Evolutionary conservation across 2,888 invertebrate species (phyloP).

Genomic region (Drosophila rellima): DNA sequence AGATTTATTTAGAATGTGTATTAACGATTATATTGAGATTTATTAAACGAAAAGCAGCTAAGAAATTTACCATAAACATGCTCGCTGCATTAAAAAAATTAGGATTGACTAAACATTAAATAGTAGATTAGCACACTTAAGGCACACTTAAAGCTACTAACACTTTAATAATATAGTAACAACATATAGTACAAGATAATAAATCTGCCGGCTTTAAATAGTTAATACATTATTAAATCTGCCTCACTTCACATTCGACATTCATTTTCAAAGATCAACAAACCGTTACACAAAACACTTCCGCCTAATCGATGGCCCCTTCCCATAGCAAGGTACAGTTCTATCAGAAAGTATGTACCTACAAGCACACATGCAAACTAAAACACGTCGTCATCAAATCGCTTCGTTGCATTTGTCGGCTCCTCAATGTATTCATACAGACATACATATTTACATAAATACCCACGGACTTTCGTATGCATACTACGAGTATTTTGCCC

Average conservation of each 20-base stretch:
- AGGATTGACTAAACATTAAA: not conserved
- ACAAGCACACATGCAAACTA: slow-evolving; percentile 23
- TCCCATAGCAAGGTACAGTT: slow-evolving; percentile 51
- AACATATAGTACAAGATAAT: no score
- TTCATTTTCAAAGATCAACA: slow-evolving; percentile 15
- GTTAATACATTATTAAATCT: slow-evolving; percentile 1
- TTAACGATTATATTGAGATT: not conserved
- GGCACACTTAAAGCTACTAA: no score
- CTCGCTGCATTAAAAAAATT: not conserved
- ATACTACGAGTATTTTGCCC: slow-evolving; percentile 45
- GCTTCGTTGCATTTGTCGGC: slow-evolving; percentile 56
- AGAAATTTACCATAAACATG: not conserved
- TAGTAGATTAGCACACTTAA: no score
- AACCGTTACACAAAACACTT: slow-evolving; percentile 47
- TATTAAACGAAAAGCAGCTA: not conserved
- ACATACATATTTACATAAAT: not conserved
- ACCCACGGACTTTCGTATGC: slow-evolving; percentile 3
- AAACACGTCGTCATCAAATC: slow-evolving; percentile 40
- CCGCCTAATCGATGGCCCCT: slow-evolving; percentile 40
- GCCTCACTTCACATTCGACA: not conserved
- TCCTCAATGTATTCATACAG: slow-evolving; percentile 18
- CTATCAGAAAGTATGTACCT: slow-evolving; percentile 28
- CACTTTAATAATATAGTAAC: no score
- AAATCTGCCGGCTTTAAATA: not conserved
- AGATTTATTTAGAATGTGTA: not conserved